Conservation (phyloP, 2,113 vertebrate genomes). For the Platichthys flesus region DNA sequence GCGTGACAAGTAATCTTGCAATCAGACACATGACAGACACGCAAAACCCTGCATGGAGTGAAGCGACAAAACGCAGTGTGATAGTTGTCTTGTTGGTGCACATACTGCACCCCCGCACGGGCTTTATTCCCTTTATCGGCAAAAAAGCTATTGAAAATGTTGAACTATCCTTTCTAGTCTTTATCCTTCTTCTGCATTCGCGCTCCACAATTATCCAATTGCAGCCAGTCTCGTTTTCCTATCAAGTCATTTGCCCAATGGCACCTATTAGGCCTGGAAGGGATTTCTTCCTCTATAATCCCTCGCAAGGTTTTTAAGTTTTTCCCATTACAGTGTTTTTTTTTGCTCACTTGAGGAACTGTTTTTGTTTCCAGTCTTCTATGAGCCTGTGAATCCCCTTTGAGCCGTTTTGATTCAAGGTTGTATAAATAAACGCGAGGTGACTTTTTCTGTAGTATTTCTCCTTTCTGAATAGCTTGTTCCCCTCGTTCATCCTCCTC, state of each 20-base stretch:
- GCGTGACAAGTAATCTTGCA: constrained; percentile 18
- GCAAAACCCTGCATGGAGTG: neutral
- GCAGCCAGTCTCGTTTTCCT: constrained; percentile 1
- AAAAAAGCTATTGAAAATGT: too few species aligned
- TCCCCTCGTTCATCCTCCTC: constrained; percentile 4
- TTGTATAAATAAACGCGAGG: constrained; percentile 25
- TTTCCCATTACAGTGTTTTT: neutral
- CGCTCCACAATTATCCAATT: neutral
- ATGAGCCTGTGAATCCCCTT: constrained; percentile 10
- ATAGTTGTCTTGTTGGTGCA: neutral
- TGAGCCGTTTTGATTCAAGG: constrained; percentile 31
- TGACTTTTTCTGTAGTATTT: constrained; percentile 1
- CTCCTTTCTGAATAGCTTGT: constrained; percentile 11
- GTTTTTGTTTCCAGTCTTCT: constrained; percentile 36
- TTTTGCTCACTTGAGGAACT: constrained; percentile 14
- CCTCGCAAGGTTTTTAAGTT: neutral
- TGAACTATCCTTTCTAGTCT: neutral
- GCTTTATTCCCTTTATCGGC: neutral
- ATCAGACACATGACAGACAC: neutral
- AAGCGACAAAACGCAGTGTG: neutral
- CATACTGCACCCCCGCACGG: neutral
- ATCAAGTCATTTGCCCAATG: constrained; percentile 9
- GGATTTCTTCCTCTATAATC: constrained; percentile 20
- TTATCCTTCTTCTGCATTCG: too few species aligned
- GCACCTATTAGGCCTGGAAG: constrained; percentile 8